Evolutionary conservation across 1,140 invertebrate species (phyloP).

Genomic region (Vanessa tameamea): DNA sequence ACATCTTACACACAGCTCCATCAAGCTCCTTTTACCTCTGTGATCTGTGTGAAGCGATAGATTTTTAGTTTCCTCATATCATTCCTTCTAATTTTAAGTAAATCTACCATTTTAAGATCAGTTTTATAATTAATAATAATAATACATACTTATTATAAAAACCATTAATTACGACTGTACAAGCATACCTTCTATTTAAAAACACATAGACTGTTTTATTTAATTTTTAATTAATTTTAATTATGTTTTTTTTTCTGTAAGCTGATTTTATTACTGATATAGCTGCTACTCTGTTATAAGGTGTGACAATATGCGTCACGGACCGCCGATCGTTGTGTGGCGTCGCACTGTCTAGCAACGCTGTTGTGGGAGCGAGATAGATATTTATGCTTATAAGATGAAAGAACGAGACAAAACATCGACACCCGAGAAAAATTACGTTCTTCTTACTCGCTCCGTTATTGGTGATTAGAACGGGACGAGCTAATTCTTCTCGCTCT

Average conservation of each 20-base stretch:
- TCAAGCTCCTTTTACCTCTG: background rate
- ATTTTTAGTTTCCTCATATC: no score
- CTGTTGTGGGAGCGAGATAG: conserved; percentile 30
- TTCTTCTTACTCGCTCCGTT: conserved; percentile 12
- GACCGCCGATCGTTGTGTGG: conserved; percentile 25
- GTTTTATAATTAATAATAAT: no score
- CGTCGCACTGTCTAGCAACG: conserved; percentile 49
- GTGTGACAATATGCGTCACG: conserved; percentile 22
- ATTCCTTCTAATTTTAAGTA: no score
- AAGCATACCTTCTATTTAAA: no score
- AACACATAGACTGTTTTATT: no score
- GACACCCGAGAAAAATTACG: background rate
- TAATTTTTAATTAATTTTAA: background rate
- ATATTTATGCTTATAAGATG: conserved; percentile 3
- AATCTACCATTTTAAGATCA: no score
- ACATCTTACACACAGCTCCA: background rate
- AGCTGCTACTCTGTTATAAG: background rate
- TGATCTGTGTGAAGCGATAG: no score
- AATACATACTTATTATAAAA: no score
- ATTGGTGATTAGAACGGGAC: conserved; percentile 3
- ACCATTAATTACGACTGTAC: no score
- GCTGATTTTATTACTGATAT: background rate
- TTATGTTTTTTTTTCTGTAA: background rate
- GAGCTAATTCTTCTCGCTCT: conserved; percentile 12
- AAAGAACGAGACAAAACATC: conserved; percentile 27